These are phyloP conservation scores for Porites evermanni DNA, from an alignment of 92 coral and sea anemone genomes.

Conservation along the genomic window DNA sequence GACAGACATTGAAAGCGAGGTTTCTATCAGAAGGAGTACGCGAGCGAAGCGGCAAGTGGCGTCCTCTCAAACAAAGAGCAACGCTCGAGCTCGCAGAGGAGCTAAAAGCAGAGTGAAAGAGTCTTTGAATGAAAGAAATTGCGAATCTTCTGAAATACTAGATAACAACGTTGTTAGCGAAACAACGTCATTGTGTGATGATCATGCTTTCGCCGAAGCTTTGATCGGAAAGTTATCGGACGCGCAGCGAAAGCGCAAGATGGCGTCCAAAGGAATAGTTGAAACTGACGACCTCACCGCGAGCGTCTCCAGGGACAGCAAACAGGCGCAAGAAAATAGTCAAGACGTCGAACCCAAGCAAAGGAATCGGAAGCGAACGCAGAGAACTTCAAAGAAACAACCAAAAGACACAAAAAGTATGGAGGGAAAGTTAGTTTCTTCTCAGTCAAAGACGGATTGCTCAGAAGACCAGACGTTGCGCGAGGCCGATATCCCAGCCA, in stretches of 20 bases:
- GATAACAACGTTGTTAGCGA: constrained; percentile 51
- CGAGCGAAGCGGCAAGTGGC: constrained; percentile 26
- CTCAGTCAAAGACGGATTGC: not conserved
- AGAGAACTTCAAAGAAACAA: constrained; percentile 12
- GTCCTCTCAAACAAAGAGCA: constrained; percentile 18
- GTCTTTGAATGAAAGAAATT: constrained; percentile 28
- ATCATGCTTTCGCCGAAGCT: constrained; percentile 76
- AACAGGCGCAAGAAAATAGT: not conserved
- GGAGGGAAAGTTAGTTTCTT: not conserved
- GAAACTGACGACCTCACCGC: constrained; percentile 10
- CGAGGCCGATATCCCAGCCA: constrained; percentile 8
- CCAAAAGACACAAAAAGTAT: not conserved
- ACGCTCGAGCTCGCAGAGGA: constrained; percentile 40
- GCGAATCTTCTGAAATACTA: constrained; percentile 27
- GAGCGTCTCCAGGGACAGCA: constrained; percentile 10
- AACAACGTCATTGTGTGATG: constrained; percentile 84
- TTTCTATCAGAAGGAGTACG: constrained; percentile 18
- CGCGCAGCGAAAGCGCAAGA: constrained; percentile 60
- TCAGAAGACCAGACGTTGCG: not conserved
- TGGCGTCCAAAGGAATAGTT: constrained; percentile 14
- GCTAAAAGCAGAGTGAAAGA: constrained; percentile 47
- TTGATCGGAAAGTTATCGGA: constrained; percentile 49
- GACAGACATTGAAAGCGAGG: constrained; percentile 16
- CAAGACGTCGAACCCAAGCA: constrained; percentile 1
- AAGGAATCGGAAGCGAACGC: constrained; percentile 24